Base-by-base conservation (phyloP, 2,797 vertebrate species). In the Vultur gryphus region DNA sequence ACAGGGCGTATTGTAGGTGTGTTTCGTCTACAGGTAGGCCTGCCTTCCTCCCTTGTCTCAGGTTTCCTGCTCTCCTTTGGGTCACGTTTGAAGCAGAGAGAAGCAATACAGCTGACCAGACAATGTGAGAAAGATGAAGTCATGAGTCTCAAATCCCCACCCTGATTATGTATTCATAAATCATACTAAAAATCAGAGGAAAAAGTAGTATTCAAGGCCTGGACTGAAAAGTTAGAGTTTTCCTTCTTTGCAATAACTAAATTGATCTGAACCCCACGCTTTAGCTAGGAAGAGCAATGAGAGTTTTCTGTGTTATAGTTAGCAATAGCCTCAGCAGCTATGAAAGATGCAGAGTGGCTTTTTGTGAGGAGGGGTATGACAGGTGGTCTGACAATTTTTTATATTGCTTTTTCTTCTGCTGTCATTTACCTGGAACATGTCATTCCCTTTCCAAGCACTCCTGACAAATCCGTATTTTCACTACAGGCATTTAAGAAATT, bases 1-100 rank as follows among this genome's bases (percentile, higher is more conserved):
- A 25, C 26, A 28, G 13, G 17, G 6, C 2, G 0, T 29, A 21
- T 6, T 35, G 41, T 41, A 2, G 0, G 6, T 54, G 61, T 69
- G 31, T 58, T 72, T 43, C 31, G 11, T 43, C 25, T 70, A 2
- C 24, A 72, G 71, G 66, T 41, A 76, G 48, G 37, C 26, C 41
- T 65, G 54, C 48, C 39, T 48, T 91, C 73, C 59, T 82, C 37
- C 33, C 31, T 26, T 8, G 10, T 11, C 70, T 79, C 66, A 39
- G n/a, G n/a, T 14, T 75, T 79, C 58, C 46, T 59, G 29, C n/a
- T 61, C 43, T 82, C 64, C 62, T 91, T 79, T 83, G 28, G 26
- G 16, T 41, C 49, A 66, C 0, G 0, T 57, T 49, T 72, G n/a
- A 84, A 67, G 66, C 65, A 73, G 26, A 88, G 25, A 52, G 35